Base-by-base conservation (phyloP, 2,797 vertebrate genomes). In the Balearica regulorum region DNA sequence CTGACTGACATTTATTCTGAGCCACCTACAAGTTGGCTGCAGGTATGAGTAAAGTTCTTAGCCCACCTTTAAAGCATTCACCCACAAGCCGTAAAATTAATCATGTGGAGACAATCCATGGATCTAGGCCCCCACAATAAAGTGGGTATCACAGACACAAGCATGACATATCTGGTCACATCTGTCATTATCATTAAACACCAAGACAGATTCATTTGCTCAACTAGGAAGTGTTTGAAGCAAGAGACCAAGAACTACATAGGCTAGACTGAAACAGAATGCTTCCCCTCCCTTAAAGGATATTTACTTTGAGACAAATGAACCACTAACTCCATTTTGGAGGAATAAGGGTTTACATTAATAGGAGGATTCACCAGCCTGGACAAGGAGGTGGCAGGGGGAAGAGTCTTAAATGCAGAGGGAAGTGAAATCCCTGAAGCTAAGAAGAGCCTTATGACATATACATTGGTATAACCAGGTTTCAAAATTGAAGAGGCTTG, bases 121-220 rank as follows among this genome's bases (percentile, higher is more conserved):
- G 44, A 43, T 37, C 24, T 35, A 65, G 35, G 14, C 4, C 26
- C 9, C 22, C 41, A 64, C 2, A 25, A 33, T 16, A 21, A 93
- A 83, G 39, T 8, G 0, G 29, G 25, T 39, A 37, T 11, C 35
- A 64, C 14, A 79, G 53, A 64, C 16, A 46, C 0, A 0, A 86
- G 37, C 15, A 64, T 10, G 4, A 18, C 16, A 8, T 65, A 83
- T 39, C 20, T 80, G 21, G 41, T 61, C 44, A 61, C 8, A 18
- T 37, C 46, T 18, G 9, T 26, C 31, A 37, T 31, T 70, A 82
- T 29, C 37, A 83, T 20, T 21, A 60, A 53, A 8, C 10, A 55
- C 8, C 21, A 58, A 76, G 15, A 17, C 15, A 39, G 15, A 60
- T 53, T 82, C 1, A n/a, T 58, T 65, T 53, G 13, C 41, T 19